Conservation (phyloP, 92 coral and sea anemone species). For the Virgularia gustaviana region DNA sequence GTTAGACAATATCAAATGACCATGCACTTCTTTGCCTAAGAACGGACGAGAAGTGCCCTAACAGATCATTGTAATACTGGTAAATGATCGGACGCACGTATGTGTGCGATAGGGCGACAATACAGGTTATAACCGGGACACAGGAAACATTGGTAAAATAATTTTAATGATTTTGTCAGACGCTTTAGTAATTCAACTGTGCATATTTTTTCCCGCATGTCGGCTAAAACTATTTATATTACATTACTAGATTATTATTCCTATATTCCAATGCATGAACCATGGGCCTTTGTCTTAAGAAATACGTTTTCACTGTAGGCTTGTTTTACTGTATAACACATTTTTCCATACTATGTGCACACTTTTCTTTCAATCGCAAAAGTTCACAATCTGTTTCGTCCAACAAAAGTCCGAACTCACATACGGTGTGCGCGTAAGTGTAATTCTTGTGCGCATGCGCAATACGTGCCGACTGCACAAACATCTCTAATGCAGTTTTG, state of each 20-base stretch:
- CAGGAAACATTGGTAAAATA: too few relatives aligned
- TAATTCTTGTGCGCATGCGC: conserved; percentile 56
- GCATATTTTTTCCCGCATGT: too few relatives aligned
- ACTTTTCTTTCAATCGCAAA: conserved; percentile 55
- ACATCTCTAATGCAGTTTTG: conserved; percentile 49
- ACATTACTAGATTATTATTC: too few relatives aligned
- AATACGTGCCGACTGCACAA: conserved; percentile 53
- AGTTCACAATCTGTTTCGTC: conserved; percentile 69
- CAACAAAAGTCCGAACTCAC: conserved; percentile 64
- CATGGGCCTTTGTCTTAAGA: too few relatives aligned
- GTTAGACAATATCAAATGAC: conserved; percentile 10
- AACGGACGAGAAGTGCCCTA: neutral
- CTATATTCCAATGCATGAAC: too few relatives aligned
- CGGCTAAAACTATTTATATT: too few relatives aligned
- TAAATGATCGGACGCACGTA: neutral
- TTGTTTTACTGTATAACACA: conserved; percentile 62
- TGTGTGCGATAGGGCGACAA: neutral
- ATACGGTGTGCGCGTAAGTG: conserved; percentile 53
- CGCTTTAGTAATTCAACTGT: too few relatives aligned
- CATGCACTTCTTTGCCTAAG: conserved; percentile 1
- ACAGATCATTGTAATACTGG: neutral
- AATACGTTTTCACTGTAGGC: too few relatives aligned
- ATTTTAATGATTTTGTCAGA: too few relatives aligned
- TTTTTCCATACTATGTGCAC: conserved; percentile 58
- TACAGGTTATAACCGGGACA: too few relatives aligned